phyloP scores from a whole-genome alignment of 92 coral and sea anemone genomes.

The Epizoanthus stellaris region DNA sequence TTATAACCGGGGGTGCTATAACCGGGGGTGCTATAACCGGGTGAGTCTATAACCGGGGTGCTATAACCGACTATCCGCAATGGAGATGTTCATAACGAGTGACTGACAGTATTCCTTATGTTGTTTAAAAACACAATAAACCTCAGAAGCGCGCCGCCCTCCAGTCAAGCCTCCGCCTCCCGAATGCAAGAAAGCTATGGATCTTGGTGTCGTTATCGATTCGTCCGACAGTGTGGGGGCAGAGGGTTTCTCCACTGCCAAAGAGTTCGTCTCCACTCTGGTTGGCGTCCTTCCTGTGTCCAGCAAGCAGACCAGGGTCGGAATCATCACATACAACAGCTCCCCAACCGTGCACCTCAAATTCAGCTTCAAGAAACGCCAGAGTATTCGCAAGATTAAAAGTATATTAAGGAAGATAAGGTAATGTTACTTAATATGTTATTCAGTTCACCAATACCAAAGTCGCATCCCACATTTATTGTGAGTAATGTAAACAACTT shows the following conservation, averaged over 20 bases:
- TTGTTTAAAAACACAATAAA: background rate
- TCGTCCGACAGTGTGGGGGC: constrained; percentile 18
- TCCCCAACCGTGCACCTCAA: constrained; percentile 7
- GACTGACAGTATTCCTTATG: too few relatives aligned
- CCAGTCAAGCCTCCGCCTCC: constrained; percentile 1
- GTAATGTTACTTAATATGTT: background rate
- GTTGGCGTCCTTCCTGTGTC: constrained; percentile 7
- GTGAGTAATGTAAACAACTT: too few relatives aligned
- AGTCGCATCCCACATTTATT: too few relatives aligned
- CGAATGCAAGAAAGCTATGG: constrained; percentile 8
- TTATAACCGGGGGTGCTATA: too few relatives aligned
- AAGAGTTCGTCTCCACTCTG: constrained; percentile 21
- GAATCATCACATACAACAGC: constrained; percentile 11
- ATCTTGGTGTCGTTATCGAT: background rate
- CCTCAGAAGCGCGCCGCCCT: background rate
- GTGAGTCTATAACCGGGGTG: too few relatives aligned
- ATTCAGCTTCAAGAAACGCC: background rate
- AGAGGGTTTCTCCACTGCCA: background rate
- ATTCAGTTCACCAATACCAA: background rate
- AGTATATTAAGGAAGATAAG: background rate
- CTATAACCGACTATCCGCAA: too few relatives aligned
- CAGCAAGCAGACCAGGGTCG: background rate
- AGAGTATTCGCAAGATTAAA: background rate
- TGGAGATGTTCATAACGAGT: too few relatives aligned
- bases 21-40: too few relatives aligned